Base-by-base conservation (phyloP, 2,888 invertebrate genomes). In the Drosophila mulleri region DNA sequence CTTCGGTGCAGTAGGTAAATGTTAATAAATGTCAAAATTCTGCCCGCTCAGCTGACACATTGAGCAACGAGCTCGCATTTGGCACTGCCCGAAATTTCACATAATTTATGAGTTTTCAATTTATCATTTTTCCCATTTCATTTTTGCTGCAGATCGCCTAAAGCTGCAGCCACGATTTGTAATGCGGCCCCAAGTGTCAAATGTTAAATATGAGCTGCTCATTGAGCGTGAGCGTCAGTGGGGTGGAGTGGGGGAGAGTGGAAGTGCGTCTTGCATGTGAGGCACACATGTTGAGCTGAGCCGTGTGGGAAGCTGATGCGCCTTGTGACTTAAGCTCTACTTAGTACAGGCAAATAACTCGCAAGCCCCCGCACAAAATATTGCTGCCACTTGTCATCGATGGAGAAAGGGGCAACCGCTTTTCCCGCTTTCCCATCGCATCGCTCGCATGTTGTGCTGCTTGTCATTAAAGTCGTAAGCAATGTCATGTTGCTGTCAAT, bases 401-500 rank as follows among this genome's bases (percentile, higher is more conserved):
- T 70, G 70, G 58, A 60, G 71, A 54, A 54, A n/a, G 52, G 54
- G 41, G 54, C 54, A 23, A 14, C 44, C 32, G 50, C 54, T n/a
- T 42, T 32, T 20, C 23, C 44, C 32, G 50, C 54, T n/a, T 42
- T 32, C 23, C 23, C 16, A 9, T 29, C 39, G 5, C 29, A 35
- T 35, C 62, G 60, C 23, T 52, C 63, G 52, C 68, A 78, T 82
- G 82, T 80, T 82, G 70, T 72, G 80, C 60, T 72, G 80, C 60
- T 69, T 87, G 79, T 85, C 84, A 84, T 88, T 89, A 86, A 80
- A 89, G 73, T 83, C 84, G 85, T 86, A 89, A 80, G 87, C 75
- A 76, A 76, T 90, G 90, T 89, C 90, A 89, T 84, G 88, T 90
- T 57, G 83, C 89, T 90, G 90, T 90, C 89, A 90, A 88, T 89